These are phyloP conservation scores for Pseudorhiza aurosa DNA, from an alignment of 30 jellyfish, hydroid and myxozoan genomes.

Conservation along the genomic window DNA sequence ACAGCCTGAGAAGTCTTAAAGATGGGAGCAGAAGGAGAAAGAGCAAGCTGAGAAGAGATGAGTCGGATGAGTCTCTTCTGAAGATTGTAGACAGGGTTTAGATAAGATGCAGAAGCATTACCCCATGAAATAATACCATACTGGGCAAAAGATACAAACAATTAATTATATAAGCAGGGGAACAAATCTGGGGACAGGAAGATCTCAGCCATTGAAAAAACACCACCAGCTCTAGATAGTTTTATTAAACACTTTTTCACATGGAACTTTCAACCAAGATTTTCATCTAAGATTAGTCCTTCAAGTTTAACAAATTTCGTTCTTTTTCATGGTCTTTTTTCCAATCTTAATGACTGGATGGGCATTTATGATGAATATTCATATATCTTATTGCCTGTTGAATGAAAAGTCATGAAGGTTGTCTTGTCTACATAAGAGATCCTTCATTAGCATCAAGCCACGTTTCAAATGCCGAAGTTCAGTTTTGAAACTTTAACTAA, in stretches of 20 bases:
- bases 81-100: not conserved
- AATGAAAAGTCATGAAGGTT: conserved; percentile 6
- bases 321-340: conserved; percentile 4
- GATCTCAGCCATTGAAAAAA: not conserved
- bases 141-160: not conserved
- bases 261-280: conserved; percentile 18
- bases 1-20: not conserved
- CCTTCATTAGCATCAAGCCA: conserved; percentile 19
- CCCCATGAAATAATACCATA: not conserved
- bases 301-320: conserved; percentile 22
- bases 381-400: not conserved
- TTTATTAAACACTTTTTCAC: not conserved
- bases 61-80: conserved; percentile 1
- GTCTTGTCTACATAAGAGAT: not conserved
- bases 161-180: not conserved
- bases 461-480: conserved; percentile 20
- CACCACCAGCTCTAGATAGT: not conserved
- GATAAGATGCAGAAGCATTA: not conserved
- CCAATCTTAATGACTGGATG: conserved; percentile 22
- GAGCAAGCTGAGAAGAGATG: conserved; percentile 14
- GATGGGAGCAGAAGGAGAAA: conserved; percentile 11
- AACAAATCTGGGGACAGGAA: not conserved
- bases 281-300: conserved; percentile 19
- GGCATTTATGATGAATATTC: no score
- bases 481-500: conserved; percentile 20